Conservation (phyloP, 2,113 vertebrate genomes). For the Typhlomys cinereus region DNA sequence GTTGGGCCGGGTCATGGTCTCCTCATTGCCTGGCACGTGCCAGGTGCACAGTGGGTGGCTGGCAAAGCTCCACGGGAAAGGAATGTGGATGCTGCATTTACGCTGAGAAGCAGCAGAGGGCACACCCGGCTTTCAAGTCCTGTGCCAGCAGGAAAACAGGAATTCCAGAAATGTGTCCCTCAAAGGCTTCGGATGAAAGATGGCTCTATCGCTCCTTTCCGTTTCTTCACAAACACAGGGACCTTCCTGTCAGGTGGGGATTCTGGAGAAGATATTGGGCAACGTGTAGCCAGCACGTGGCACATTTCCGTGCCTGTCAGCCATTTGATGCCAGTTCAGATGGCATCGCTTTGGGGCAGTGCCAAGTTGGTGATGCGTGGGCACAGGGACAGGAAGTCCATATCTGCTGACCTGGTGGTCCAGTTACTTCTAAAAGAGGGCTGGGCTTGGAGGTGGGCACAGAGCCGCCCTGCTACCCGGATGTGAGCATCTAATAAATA, state of each 20-base stretch:
- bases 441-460: no score
- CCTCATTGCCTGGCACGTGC: background rate
- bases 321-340: constrained; percentile 35
- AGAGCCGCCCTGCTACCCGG: background rate
- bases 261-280: constrained; percentile 17
- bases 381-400: background rate
- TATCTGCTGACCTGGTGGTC: background rate
- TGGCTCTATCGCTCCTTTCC: background rate
- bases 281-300: background rate
- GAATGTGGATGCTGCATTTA: background rate
- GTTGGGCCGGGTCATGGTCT: background rate
- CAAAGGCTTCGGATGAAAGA: constrained; percentile 53
- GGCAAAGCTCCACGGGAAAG: background rate
- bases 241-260: constrained; percentile 44
- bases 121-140: constrained; percentile 15
- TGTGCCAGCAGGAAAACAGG: background rate
- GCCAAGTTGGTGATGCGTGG: background rate
- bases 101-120: constrained; percentile 52
- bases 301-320: background rate
- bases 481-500: background rate
- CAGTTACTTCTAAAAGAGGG: background rate
- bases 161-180: constrained; percentile 57
- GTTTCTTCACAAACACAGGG: constrained; percentile 31
- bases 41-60: background rate
- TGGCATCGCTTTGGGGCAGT: constrained; percentile 26